Evolutionary conservation across 2,888 invertebrate genomes (phyloP).

Genomic region (Scaptomyza polygonia): DNA sequence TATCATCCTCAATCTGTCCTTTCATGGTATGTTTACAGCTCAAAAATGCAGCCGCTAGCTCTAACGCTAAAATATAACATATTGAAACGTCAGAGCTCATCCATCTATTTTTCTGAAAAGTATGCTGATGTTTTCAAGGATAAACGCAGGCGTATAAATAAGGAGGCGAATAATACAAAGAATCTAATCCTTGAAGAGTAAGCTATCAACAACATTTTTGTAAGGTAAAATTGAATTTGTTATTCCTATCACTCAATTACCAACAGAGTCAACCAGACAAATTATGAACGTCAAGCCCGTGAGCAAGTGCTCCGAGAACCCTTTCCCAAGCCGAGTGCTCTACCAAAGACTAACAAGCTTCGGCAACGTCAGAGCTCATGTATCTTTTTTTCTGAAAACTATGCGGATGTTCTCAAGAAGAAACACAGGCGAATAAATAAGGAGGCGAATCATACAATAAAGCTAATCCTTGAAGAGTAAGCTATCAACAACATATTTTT

Average conservation of each 20-base stretch:
- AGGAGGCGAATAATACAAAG: constrained; percentile 18
- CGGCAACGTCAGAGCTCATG: too few species aligned
- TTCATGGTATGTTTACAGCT: constrained; percentile 6
- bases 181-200: constrained; percentile 34
- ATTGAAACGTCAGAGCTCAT: constrained; percentile 32
- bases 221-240: neutral
- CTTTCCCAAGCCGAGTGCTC: constrained; percentile 79
- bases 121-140: constrained; percentile 22
- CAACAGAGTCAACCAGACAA: constrained; percentile 65
- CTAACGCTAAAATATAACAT: constrained; percentile 29
- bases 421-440: constrained; percentile 2
- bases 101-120: constrained; percentile 37
- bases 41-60: neutral
- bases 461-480: constrained; percentile 38
- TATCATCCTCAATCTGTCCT: neutral
- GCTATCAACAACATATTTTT: neutral
- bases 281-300: constrained; percentile 83
- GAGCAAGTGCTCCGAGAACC: constrained; percentile 85
- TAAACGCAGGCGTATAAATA: neutral
- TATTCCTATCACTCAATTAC: neutral
- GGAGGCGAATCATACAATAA: constrained; percentile 19
- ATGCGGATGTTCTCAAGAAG: constrained; percentile 12
- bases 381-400: constrained; percentile 42
- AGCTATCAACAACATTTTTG: neutral
- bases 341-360: too few species aligned